phyloP scores from a whole-genome alignment of 1,140 invertebrate species.

The Trichonephila clavata region DNA sequence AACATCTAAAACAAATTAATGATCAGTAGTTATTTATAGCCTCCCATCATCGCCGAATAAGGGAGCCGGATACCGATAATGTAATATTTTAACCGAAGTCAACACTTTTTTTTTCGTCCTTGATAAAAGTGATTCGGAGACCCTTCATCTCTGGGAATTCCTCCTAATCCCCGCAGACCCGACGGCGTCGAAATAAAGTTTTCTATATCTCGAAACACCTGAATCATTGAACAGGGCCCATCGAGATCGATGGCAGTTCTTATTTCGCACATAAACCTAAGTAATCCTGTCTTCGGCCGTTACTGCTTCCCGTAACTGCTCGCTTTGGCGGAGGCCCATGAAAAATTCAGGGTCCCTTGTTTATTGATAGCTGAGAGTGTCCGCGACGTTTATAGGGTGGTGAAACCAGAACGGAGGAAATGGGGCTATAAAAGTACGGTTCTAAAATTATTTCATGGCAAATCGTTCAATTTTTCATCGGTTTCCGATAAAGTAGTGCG shows the following conservation, averaged over 20 bases:
- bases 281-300: conserved; percentile 49
- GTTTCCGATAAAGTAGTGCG: conserved; percentile 48
- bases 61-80: neutral
- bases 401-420: conserved; percentile 53
- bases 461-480: conserved; percentile 72
- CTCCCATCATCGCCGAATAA: no score
- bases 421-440: conserved; percentile 58
- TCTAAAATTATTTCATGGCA: conserved; percentile 71
- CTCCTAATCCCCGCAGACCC: neutral
- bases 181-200: conserved; percentile 31
- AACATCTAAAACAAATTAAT: no score
- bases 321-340: conserved; percentile 16
- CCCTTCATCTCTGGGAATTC: neutral
- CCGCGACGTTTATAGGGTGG: conserved; percentile 68
- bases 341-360: conserved; percentile 68
- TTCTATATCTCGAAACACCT: conserved; percentile 45
- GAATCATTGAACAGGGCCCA: conserved; percentile 43
- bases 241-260: conserved; percentile 47
- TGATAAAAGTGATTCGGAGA: neutral
- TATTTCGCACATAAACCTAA: conserved; percentile 60
- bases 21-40: no score
- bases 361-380: conserved; percentile 63
- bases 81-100: neutral
- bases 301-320: conserved; percentile 49
- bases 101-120: neutral